Evolutionary conservation across 2,113 vertebrate genomes (phyloP).

Genomic region (Alouatta palliata): DNA sequence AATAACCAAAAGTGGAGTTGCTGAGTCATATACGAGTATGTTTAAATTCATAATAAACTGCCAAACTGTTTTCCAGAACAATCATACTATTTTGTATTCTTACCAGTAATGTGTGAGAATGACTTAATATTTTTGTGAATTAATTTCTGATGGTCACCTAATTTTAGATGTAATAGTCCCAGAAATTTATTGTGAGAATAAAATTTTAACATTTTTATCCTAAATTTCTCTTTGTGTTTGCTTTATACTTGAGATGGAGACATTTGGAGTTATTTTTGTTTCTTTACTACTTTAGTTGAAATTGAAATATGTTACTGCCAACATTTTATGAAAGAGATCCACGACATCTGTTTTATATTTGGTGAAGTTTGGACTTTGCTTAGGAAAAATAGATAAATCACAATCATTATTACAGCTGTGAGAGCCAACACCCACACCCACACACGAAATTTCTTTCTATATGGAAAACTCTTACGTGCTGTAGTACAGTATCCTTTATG

Average conservation of each 20-base stretch:
- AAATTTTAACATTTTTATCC: not conserved
- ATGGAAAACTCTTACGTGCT: constrained; percentile 10
- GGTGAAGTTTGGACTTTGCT: not conserved
- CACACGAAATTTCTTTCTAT: not conserved
- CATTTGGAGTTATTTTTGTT: constrained; percentile 32
- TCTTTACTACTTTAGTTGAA: constrained; percentile 37
- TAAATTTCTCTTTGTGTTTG: constrained; percentile 30
- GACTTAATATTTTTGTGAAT: constrained; percentile 15
- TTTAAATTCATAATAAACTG: constrained; percentile 38
- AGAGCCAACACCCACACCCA: not conserved
- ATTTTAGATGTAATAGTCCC: not conserved
- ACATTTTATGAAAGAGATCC: constrained; percentile 57
- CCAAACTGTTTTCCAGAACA: not conserved
- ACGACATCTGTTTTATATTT: constrained; percentile 55
- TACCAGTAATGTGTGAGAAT: not conserved
- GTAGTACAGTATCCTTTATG: not conserved
- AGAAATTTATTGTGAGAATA: not conserved
- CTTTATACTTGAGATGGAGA: constrained; percentile 35
- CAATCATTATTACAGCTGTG: constrained; percentile 21
- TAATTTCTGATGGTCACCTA: not conserved
- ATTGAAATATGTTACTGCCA: not conserved
- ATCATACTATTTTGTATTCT: not conserved
- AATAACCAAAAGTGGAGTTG: not conserved
- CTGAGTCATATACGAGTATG: not conserved
- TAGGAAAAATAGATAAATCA: constrained; percentile 30